These are phyloP conservation scores for Chaetogeoica ovagalla DNA, from an alignment of 2,888 invertebrate genomes.

Conservation along the genomic window DNA sequence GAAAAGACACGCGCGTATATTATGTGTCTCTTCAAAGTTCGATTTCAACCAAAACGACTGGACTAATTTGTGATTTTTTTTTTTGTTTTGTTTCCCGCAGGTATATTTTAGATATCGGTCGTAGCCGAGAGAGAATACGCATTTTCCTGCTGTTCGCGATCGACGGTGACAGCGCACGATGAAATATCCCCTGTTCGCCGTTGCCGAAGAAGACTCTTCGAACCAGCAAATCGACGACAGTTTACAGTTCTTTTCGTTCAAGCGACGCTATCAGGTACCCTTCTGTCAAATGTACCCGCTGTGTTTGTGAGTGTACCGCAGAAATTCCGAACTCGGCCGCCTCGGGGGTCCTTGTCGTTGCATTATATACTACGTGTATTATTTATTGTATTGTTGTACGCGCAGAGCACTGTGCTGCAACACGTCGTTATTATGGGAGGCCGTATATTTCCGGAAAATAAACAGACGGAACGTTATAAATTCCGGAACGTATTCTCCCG, in stretches of 20 bases:
- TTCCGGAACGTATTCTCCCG: too few species aligned
- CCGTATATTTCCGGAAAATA: too few species aligned
- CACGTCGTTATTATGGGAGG: too few species aligned
- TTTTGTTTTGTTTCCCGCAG: neutral
- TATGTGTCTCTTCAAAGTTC: too few species aligned
- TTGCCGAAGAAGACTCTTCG: constrained; percentile 25
- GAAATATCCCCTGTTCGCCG: constrained; percentile 43
- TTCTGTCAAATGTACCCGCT: neutral
- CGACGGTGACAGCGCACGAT: constrained; percentile 1
- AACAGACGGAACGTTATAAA: too few species aligned
- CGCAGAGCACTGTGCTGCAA: too few species aligned
- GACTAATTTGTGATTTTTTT: neutral
- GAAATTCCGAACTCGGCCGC: too few species aligned
- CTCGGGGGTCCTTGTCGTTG: too few species aligned
- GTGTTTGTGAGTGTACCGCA: neutral
- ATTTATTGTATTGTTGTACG: too few species aligned
- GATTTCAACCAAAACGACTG: neutral
- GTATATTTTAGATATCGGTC: constrained; percentile 22
- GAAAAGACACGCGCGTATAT: too few species aligned
- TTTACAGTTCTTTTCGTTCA: constrained; percentile 49
- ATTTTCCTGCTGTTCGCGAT: neutral
- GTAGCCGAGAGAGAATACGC: neutral
- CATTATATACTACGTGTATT: too few species aligned
- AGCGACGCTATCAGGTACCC: constrained; percentile 45
- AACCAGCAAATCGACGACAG: constrained; percentile 37